These are phyloP conservation scores for Pygmarrhopalites habei DNA, from an alignment of 1,140 invertebrate genomes.

Conservation along the genomic window DNA sequence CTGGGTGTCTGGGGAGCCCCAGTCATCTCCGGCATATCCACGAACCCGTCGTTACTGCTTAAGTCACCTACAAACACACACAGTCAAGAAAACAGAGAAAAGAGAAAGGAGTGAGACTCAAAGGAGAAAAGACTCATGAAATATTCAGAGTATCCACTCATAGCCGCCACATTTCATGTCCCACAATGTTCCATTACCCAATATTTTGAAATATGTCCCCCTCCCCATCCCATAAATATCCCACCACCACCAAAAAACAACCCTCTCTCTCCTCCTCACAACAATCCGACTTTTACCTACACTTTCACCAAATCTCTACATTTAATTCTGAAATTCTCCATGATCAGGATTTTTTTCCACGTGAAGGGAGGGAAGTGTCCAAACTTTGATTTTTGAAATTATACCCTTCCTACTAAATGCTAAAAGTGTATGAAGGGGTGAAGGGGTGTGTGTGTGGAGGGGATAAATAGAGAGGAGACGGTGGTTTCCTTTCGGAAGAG, in stretches of 20 bases:
- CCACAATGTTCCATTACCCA: constrained; percentile 22
- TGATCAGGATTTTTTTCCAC: no score
- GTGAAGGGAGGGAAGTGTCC: no score
- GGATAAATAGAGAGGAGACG: no score
- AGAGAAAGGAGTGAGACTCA: constrained; percentile 6
- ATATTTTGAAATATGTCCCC: constrained; percentile 15
- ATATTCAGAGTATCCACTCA: constrained; percentile 29
- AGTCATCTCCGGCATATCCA: constrained; percentile 38
- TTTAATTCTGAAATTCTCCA: not conserved
- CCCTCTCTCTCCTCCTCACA: not conserved
- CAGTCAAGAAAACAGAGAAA: not conserved
- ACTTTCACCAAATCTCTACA: not conserved
- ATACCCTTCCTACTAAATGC: no score
- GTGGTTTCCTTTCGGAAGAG: no score
- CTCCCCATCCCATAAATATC: constrained; percentile 6
- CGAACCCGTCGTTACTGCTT: constrained; percentile 73
- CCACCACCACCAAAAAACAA: not conserved
- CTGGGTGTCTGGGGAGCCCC: constrained; percentile 41
- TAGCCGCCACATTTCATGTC: constrained; percentile 27
- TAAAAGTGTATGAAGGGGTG: no score
- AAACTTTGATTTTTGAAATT: no score
- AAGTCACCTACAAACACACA: constrained; percentile 42
- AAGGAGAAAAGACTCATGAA: constrained; percentile 12
- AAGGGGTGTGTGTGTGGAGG: no score
- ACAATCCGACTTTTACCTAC: not conserved